Base-by-base conservation (phyloP, 2,888 invertebrate genomes). In the Molorchus minor region DNA sequence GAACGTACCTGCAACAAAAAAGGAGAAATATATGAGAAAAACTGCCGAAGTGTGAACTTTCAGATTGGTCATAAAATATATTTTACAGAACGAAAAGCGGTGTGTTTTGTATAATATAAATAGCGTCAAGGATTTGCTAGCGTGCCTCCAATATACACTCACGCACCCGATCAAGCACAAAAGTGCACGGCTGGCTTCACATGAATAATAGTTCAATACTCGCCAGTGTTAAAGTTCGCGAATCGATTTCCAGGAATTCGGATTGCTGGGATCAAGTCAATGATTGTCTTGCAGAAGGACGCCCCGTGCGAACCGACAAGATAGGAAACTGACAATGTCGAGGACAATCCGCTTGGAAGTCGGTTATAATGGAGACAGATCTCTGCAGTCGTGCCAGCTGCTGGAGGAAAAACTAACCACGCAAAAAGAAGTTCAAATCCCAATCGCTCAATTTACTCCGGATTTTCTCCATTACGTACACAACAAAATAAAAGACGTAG, bases 101-200 rank as follows among this genome's bases (percentile, higher is more conserved):
- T 62, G 61, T 60, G 65, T 61, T 62, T 66, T 60, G 53, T 53
- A 53, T 58, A 58, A 53, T 58, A 58, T 53, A 58, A 58, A 58
- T 58, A 58, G 58, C 45, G 41, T 29, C 40, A 13, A 41, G 59
- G 58, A 58, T 64, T 59, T 58, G 45, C 49, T 20, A 54, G 54
- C 61, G 52, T 45, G 55, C 21, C 56, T 61, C 65, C 62, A 64
- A 66, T 68, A 63, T 64, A 65, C 65, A 75, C 75, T 76, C 75
- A 75, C 73, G 72, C 75, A 76, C 70, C 72, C 75, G 71, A 73
- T 77, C 77, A 75, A 73, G 75, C 76, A 74, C 76, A 77, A 78
- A 64, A 75, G 68, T 78, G 75, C 71, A 77, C 78, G 79, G 77
- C 70, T 75, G 78, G 77, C 76, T 78, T 77, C 76, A 74, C 75